Conservation (phyloP, 1,140 invertebrate genomes). For the Apis laboriosa region DNA sequence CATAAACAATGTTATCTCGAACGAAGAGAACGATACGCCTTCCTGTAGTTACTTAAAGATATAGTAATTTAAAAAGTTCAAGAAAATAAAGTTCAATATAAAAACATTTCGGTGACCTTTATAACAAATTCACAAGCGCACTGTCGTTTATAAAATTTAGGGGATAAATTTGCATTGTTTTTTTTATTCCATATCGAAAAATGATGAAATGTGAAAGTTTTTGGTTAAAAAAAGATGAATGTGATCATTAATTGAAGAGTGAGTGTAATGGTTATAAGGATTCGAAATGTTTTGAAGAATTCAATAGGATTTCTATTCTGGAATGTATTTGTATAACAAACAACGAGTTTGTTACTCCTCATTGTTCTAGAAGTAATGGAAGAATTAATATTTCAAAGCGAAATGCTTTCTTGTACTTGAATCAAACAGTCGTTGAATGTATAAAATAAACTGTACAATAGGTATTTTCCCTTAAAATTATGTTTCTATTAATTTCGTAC, state of each 20-base stretch:
- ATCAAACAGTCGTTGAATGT: conserved; percentile 54
- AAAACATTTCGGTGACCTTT: not conserved
- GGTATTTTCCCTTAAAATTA: conserved; percentile 60
- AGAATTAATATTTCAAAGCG: conserved; percentile 13
- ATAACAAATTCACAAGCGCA: not conserved
- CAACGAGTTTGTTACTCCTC: conserved; percentile 10
- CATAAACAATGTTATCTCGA: conserved; percentile 16
- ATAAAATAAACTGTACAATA: conserved; percentile 65
- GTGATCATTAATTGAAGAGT: not conserved
- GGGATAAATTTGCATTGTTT: not conserved
- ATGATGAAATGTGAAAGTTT: not conserved
- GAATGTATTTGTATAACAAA: not conserved
- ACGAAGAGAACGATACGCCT: conserved; percentile 17
- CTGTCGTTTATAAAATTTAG: not conserved
- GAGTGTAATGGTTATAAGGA: not conserved
- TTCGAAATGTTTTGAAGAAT: conserved; percentile 3
- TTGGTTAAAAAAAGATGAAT: not conserved
- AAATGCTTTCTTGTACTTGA: conserved; percentile 35
- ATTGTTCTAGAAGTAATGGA: conserved; percentile 24
- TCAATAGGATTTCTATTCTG: not conserved
- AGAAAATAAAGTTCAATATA: not conserved
- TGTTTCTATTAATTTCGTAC: not conserved
- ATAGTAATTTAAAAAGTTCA: conserved; percentile 25
- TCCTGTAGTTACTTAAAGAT: conserved; percentile 30
- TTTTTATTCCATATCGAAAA: not conserved